A percentile compares a stretch with the other conserved stretches of the same genome.
phyloP scores from a whole-genome alignment of 1,140 invertebrate genomes.

The Drosophila lowei region DNA sequence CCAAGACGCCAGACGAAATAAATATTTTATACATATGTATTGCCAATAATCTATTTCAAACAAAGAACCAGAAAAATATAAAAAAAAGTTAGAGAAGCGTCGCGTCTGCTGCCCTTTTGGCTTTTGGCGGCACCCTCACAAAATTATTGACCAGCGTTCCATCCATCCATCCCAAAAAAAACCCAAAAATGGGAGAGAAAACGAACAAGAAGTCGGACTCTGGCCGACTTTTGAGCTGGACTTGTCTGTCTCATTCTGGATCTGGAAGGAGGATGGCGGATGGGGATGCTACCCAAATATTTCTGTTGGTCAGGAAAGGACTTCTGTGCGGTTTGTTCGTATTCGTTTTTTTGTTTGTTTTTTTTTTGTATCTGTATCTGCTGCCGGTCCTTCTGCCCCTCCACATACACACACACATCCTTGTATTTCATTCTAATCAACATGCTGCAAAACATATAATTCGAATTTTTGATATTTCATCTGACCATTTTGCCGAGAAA shows the following conservation, averaged over 20 bases:
- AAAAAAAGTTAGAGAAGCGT: conserved; percentile 44
- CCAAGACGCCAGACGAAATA: conserved; percentile 62
- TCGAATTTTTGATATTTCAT: conserved; percentile 74
- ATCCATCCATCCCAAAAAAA: conserved; percentile 28
- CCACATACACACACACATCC: conserved; percentile 28
- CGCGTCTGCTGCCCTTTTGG: conserved; percentile 68
- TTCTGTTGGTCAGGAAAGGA: conserved; percentile 71
- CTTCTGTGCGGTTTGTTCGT: conserved; percentile 47
- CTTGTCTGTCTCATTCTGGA: conserved; percentile 61
- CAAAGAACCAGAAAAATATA: conserved; percentile 51
- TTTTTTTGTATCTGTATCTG: conserved; percentile 6
- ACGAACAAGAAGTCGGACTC: conserved; percentile 49
- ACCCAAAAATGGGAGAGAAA: conserved; percentile 2
- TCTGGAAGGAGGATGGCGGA: background rate
- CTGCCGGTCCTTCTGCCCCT: conserved; percentile 6
- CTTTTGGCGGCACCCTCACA: conserved; percentile 82
- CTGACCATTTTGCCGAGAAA: conserved; percentile 74
- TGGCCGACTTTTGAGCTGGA: conserved; percentile 57
- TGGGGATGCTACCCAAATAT: conserved; percentile 75
- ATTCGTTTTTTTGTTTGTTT: conserved; percentile 32
- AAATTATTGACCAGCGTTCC: conserved; percentile 80
- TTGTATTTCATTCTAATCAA: conserved; percentile 79
- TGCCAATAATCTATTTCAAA: conserved; percentile 81
- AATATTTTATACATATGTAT: conserved; percentile 68
- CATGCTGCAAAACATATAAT: conserved; percentile 78